phyloP scores from a whole-genome alignment of 2,888 invertebrate species.

The Drosophila vallismaia region DNA sequence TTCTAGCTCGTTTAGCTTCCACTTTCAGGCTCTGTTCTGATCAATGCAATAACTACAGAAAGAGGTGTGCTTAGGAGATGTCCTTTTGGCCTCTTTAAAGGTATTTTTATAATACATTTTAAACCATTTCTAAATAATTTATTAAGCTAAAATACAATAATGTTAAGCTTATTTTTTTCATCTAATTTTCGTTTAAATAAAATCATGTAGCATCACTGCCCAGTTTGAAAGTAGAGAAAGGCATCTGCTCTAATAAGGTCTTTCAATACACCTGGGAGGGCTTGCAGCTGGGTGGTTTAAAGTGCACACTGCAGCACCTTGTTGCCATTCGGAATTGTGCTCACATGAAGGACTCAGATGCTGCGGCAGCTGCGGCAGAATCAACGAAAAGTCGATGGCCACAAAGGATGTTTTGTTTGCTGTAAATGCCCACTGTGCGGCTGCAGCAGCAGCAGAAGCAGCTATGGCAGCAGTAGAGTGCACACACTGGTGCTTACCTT shows the following conservation, averaged over 20 bases:
- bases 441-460: constrained; percentile 2
- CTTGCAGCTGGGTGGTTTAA: background rate
- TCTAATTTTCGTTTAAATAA: background rate
- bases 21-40: background rate
- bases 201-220: constrained; percentile 17
- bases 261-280: constrained; percentile 14
- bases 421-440: constrained; percentile 44
- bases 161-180: background rate
- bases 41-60: constrained; percentile 13
- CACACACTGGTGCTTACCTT: constrained; percentile 27
- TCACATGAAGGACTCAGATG: constrained; percentile 28
- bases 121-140: background rate
- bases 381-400: constrained; percentile 38
- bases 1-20: constrained; percentile 7
- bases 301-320: constrained; percentile 34
- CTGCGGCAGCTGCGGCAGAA: constrained; percentile 17
- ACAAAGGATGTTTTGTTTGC: constrained; percentile 43
- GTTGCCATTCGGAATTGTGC: constrained; percentile 33
- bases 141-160: background rate
- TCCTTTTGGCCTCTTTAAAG: background rate
- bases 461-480: constrained; percentile 2
- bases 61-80: constrained; percentile 1
- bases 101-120: background rate
- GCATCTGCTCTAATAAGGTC: constrained; percentile 38
- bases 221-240: background rate